These are phyloP conservation scores for Sesia bembeciformis DNA, from an alignment of 2,888 invertebrate species.

Conservation along the genomic window DNA sequence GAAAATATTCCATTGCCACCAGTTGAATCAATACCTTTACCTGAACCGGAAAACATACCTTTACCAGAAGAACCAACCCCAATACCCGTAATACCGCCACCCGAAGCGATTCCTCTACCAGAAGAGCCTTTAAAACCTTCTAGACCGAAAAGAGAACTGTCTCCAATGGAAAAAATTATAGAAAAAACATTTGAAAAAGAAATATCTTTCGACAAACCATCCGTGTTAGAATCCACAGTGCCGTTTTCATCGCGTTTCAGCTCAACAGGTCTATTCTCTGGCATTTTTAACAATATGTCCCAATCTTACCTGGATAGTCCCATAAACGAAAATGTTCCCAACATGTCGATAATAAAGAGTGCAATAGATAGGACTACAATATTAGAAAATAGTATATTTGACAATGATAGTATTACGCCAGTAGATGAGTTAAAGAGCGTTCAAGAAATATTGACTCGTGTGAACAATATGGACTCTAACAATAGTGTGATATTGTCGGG, in stretches of 20 bases:
- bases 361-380: constrained; percentile 68
- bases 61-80: constrained; percentile 51
- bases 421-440: constrained; percentile 64
- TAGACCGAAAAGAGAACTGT: neutral
- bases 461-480: constrained; percentile 69
- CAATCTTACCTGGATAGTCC: constrained; percentile 39
- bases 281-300: constrained; percentile 58
- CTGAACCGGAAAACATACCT: constrained; percentile 52
- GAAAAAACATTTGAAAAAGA: constrained; percentile 13
- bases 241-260: constrained; percentile 54
- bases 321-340: constrained; percentile 56
- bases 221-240: constrained; percentile 29
- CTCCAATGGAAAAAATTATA: neutral
- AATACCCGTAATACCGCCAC: constrained; percentile 37
- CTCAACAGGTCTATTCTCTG: constrained; percentile 59
- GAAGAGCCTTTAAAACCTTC: constrained; percentile 44
- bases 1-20: constrained; percentile 14
- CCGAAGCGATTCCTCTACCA: constrained; percentile 55
- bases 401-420: constrained; percentile 48
- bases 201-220: constrained; percentile 21
- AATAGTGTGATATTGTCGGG: constrained; percentile 67
- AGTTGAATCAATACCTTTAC: constrained; percentile 62
- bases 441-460: constrained; percentile 64
- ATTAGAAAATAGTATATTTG: constrained; percentile 59
- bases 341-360: constrained; percentile 66